phyloP scores from a whole-genome alignment of 2,888 invertebrate species.

The Tupiocoris notatus region DNA sequence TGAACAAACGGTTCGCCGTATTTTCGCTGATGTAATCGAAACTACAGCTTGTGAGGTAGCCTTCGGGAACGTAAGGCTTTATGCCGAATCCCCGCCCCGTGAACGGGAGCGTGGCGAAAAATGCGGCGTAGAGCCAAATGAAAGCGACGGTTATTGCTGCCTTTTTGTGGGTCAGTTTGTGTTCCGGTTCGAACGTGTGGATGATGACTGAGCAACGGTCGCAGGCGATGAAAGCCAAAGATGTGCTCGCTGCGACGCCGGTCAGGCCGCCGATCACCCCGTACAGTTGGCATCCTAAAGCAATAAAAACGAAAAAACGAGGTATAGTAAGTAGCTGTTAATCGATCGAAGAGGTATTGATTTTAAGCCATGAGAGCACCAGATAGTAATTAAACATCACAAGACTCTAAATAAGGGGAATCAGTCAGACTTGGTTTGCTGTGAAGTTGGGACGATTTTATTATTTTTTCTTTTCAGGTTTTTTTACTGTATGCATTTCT shows the following conservation, averaged over 20 bases:
- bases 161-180: constrained; percentile 62
- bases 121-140: constrained; percentile 72
- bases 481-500: no score
- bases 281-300: constrained; percentile 70
- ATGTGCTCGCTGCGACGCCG: constrained; percentile 77
- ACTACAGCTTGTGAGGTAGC: constrained; percentile 76
- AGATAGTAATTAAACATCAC: no score
- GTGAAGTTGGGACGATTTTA: no score
- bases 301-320: neutral
- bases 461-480: no score
- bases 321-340: no score
- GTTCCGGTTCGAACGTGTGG: constrained; percentile 70
- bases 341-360: no score
- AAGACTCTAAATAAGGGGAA: no score
- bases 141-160: constrained; percentile 63
- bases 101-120: constrained; percentile 70
- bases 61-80: constrained; percentile 75
- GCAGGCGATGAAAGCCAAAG: constrained; percentile 74
- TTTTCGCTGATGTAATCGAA: constrained; percentile 76
- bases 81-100: constrained; percentile 62
- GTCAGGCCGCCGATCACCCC: constrained; percentile 78
- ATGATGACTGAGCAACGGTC: constrained; percentile 84
- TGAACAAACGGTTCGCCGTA: constrained; percentile 63
- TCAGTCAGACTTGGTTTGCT: no score
- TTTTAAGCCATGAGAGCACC: no score